phyloP scores from a whole-genome alignment of 2,888 invertebrate genomes.

The Lithodes maja region DNA sequence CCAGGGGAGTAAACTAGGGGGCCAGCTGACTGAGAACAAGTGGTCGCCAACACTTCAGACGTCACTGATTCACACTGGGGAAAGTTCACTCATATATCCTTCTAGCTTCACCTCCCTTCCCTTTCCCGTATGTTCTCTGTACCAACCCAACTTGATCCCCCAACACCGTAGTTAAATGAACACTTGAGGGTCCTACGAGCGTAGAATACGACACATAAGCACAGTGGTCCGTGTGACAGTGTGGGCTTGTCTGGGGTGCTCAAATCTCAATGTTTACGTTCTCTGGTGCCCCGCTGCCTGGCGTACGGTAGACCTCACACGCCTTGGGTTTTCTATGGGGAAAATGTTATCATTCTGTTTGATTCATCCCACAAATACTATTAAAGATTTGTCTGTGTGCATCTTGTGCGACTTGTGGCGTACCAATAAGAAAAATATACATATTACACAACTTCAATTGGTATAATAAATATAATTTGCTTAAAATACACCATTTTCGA shows the following conservation, averaged over 20 bases:
- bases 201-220: neutral
- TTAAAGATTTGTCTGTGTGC: no score
- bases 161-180: no score
- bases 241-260: neutral
- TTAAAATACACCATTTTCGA: no score
- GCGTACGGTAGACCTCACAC: neutral
- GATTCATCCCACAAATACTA: no score
- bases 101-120: neutral
- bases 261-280: conserved; percentile 30
- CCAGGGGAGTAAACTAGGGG: neutral
- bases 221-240: neutral
- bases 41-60: neutral
- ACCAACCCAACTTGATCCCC: no score
- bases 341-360: no score
- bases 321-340: no score
- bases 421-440: no score
- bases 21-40: neutral
- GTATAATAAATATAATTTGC: no score
- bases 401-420: no score
- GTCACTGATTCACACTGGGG: conserved; percentile 7
- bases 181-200: no score
- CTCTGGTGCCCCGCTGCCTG: neutral
- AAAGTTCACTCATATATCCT: neutral
- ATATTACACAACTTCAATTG: no score
- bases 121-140: neutral